These are phyloP conservation scores for Sylvicola fuscatus DNA, from an alignment of 2,888 invertebrate species.

Conservation along the genomic window DNA sequence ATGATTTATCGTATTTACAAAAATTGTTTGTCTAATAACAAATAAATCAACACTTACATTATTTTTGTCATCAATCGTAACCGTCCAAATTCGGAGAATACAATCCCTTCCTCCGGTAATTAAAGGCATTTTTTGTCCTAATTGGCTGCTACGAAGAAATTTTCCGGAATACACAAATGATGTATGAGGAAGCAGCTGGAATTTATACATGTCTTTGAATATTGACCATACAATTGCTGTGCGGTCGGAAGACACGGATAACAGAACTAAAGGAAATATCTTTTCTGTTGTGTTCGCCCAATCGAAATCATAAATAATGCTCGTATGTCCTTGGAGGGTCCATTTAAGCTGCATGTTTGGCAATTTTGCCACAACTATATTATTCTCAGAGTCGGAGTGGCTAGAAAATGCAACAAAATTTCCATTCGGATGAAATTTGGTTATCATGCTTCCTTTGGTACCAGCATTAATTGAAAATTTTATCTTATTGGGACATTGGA, in stretches of 20 bases:
- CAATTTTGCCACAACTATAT: not conserved
- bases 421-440: not conserved
- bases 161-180: no score
- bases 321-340: not conserved
- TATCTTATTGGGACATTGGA: not conserved
- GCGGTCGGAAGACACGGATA: not conserved
- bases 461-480: not conserved
- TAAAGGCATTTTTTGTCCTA: no score
- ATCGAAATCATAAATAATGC: slow-evolving; percentile 1
- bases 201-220: no score
- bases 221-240: slow-evolving; percentile 1
- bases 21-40: no score
- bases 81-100: no score
- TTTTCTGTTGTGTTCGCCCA: not conserved
- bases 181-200: no score
- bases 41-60: no score
- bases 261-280: not conserved
- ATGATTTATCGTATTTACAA: no score
- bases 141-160: no score
- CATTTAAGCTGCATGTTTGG: not conserved
- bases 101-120: no score
- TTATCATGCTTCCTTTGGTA: not conserved
- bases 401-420: not conserved
- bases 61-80: no score
- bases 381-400: not conserved